These are phyloP conservation scores for Oligia strigilis DNA, from an alignment of 2,888 invertebrate species.

Conservation along the genomic window DNA sequence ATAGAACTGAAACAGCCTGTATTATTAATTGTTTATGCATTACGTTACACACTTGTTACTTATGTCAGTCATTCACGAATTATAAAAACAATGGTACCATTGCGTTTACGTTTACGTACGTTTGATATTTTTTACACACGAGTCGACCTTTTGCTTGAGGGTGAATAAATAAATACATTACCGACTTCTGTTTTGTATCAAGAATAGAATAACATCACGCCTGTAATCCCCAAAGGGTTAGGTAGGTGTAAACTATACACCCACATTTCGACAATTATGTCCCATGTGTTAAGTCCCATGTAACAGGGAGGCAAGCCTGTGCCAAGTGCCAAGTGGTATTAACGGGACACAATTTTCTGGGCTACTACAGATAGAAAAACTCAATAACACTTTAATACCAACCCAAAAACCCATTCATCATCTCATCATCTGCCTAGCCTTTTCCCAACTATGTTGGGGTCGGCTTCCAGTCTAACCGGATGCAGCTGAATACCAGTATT, in stretches of 20 bases:
- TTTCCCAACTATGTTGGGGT: no score
- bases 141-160: constrained; percentile 18
- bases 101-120: background rate
- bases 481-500: no score
- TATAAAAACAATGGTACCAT: background rate
- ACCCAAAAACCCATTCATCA: background rate
- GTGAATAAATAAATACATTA: constrained; percentile 48
- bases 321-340: no score
- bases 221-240: background rate
- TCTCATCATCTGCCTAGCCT: no score
- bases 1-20: background rate
- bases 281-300: no score
- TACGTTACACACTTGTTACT: background rate
- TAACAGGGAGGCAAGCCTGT: background rate
- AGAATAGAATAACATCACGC: no score
- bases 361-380: background rate
- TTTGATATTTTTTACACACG: constrained; percentile 8
- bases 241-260: background rate
- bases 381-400: background rate
- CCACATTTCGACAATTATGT: background rate
- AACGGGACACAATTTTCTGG: background rate
- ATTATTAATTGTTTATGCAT: background rate
- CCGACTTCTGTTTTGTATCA: background rate
- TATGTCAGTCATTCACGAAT: background rate
- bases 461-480: no score